Conservation (phyloP, 2,888 invertebrate species). For the Synergus japonicus region DNA sequence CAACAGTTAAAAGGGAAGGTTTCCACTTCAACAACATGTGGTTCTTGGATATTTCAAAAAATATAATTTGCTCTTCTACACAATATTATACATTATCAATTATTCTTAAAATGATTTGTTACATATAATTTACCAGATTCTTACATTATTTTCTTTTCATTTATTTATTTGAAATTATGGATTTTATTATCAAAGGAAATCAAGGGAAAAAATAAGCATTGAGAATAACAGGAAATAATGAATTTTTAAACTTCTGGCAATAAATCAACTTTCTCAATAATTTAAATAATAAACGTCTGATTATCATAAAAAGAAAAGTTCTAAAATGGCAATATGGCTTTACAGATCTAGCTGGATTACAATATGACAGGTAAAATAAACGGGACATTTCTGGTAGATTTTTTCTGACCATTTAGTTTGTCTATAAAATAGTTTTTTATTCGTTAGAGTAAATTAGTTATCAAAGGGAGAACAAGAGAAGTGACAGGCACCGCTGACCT, state of each 20-base stretch:
- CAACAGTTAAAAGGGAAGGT: background rate
- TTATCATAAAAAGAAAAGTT: too few relatives aligned
- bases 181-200: too few relatives aligned
- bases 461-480: background rate
- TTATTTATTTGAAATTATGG: too few relatives aligned
- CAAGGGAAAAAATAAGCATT: too few relatives aligned
- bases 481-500: conserved; percentile 9
- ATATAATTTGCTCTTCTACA: background rate
- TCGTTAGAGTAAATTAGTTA: background rate
- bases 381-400: too few relatives aligned
- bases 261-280: too few relatives aligned
- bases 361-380: too few relatives aligned
- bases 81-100: background rate
- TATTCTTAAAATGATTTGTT: background rate
- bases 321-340: too few relatives aligned
- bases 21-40: background rate
- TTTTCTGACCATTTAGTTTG: background rate
- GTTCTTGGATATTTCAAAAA: background rate
- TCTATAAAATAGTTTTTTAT: background rate
- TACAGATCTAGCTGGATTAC: too few relatives aligned
- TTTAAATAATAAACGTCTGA: too few relatives aligned
- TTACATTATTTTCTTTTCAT: background rate
- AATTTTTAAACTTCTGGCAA: too few relatives aligned
- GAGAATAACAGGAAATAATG: too few relatives aligned
- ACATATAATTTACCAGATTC: background rate